A percentile compares a stretch with the other conserved stretches of the same genome.
phyloP scores from a whole-genome alignment of 2,797 vertebrate species.

The Cuculus canorus region DNA sequence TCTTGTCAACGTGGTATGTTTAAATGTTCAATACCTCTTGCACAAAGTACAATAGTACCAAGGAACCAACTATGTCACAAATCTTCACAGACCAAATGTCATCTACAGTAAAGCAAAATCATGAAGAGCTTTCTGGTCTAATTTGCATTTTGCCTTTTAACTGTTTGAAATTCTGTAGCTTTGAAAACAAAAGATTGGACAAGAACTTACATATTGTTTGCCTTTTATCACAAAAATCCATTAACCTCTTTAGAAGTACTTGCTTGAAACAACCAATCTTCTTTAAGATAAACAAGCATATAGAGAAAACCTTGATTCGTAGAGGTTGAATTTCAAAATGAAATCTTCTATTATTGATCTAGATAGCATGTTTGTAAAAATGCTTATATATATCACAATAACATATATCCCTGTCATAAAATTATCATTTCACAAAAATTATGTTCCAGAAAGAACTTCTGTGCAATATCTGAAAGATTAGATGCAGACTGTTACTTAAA shows the following conservation, averaged over 20 bases:
- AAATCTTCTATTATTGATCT: not conserved
- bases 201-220: not conserved
- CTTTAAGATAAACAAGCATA: not conserved
- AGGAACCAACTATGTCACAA: accelerated
- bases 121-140: not conserved
- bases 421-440: not conserved
- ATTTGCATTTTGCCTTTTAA: not conserved
- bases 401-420: not conserved
- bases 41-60: not conserved
- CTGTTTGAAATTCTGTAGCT: not conserved
- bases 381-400: not conserved
- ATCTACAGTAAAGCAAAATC: not conserved
- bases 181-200: not conserved
- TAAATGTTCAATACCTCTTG: not conserved
- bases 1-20: not conserved
- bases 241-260: not conserved
- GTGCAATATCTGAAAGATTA: not conserved
- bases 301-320: not conserved
- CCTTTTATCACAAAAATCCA: not conserved
- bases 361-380: not conserved
- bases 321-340: not conserved
- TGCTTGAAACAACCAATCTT: not conserved
- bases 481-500: not conserved
- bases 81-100: not conserved
- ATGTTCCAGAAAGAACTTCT: not conserved